A percentile compares a stretch with the other conserved stretches of the same genome.
These are phyloP conservation scores for Tetramorium bicarinatum DNA, from an alignment of 2,888 invertebrate species.

Conservation along the genomic window DNA sequence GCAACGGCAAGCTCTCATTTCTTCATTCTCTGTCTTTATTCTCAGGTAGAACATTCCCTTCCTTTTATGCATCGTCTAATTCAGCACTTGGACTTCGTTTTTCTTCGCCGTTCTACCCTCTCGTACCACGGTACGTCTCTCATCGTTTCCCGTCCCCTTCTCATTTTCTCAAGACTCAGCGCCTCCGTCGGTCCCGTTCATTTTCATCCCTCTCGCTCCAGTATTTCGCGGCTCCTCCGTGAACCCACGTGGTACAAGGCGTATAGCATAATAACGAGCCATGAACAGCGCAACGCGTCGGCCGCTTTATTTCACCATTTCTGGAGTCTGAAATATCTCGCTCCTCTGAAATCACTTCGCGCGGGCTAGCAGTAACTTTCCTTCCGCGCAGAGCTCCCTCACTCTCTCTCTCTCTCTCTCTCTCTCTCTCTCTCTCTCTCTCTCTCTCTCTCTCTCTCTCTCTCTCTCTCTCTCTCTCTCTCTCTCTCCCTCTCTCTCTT, in stretches of 20 bases:
- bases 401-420: background rate
- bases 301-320: conserved; percentile 72
- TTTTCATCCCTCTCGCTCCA: conserved; percentile 62
- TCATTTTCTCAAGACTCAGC: conserved; percentile 53
- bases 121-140: conserved; percentile 35
- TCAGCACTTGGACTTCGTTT: conserved; percentile 52
- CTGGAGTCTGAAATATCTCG: conserved; percentile 72
- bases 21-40: conserved; percentile 37
- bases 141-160: conserved; percentile 32
- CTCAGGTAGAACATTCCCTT: conserved; percentile 34
- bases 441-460: background rate
- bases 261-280: conserved; percentile 75
- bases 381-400: background rate
- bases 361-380: conserved; percentile 63
- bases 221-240: conserved; percentile 63
- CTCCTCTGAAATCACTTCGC: conserved; percentile 73
- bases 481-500: background rate
- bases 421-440: background rate
- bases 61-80: conserved; percentile 55
- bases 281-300: conserved; percentile 71
- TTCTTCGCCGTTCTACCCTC: conserved; percentile 15
- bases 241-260: conserved; percentile 67
- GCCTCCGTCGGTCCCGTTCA: conserved; percentile 45
- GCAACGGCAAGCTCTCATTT: conserved; percentile 23
- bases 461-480: background rate